phyloP scores from a whole-genome alignment of 53 echinoderm and acorn worm genomes.

The Henricia sp. region DNA sequence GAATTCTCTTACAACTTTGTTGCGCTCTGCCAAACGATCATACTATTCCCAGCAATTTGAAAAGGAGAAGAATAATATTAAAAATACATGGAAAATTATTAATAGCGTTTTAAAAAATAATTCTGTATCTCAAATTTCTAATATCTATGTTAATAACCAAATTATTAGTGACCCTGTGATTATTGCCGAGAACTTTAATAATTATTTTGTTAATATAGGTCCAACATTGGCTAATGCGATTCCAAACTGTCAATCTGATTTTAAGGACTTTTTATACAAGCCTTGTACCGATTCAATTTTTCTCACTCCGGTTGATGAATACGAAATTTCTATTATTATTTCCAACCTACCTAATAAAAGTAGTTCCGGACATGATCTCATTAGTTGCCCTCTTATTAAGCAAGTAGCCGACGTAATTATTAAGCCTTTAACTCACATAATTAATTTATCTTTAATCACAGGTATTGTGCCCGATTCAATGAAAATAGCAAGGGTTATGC shows the following conservation, averaged over 20 bases:
- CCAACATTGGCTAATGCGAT: no score
- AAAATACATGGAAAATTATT: no score
- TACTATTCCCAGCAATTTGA: not conserved
- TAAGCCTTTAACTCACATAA: no score
- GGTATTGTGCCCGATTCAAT: not conserved
- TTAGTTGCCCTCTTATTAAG: not conserved
- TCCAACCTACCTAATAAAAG: not conserved
- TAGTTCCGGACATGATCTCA: not conserved
- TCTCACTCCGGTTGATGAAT: not conserved
- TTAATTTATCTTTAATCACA: not conserved
- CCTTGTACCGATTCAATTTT: not conserved
- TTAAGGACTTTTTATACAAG: not conserved
- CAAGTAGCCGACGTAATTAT: not conserved
- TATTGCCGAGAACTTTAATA: not conserved
- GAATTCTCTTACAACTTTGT: not conserved
- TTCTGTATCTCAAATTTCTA: not conserved
- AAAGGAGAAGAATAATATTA: not conserved
- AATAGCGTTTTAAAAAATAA: not conserved
- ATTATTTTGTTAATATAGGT: no score
- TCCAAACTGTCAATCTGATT: no score
- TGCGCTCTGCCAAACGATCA: no score
- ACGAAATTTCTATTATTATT: not conserved
- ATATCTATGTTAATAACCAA: not conserved
- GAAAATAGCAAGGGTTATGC: no score
- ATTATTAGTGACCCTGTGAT: not conserved